These are phyloP conservation scores for Spinus pinus DNA, from an alignment of 2,797 vertebrate genomes.

Conservation along the genomic window DNA sequence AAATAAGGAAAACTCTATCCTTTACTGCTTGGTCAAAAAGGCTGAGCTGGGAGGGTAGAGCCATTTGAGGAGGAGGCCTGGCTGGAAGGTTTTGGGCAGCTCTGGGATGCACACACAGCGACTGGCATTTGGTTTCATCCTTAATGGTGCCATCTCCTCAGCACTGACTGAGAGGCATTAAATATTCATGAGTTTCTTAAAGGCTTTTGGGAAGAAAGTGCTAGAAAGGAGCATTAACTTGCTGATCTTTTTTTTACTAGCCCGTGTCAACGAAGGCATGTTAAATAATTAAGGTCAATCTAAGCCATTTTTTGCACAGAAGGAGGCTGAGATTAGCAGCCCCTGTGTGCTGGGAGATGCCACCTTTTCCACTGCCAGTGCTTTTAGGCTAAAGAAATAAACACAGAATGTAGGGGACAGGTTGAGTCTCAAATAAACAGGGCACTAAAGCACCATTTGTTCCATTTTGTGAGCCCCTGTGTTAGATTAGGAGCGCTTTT, in stretches of 20 bases:
- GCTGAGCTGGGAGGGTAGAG: not conserved
- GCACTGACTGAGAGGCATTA: conserved; percentile 44
- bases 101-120: not conserved
- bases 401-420: not conserved
- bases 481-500: not conserved
- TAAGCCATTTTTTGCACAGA: conserved; percentile 35
- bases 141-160: conserved; percentile 55
- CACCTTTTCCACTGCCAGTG: not conserved
- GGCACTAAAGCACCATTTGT: not conserved
- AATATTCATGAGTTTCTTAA: conserved; percentile 73
- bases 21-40: not conserved
- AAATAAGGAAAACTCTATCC: not conserved
- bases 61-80: not conserved
- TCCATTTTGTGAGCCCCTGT: not conserved
- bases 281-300: conserved; percentile 72
- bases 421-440: not conserved
- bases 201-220: conserved; percentile 63
- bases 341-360: not conserved
- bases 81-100: not conserved
- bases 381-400: not conserved
- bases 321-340: conserved; percentile 20
- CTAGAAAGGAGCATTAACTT: conserved; percentile 57
- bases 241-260: conserved; percentile 44
- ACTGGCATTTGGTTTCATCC: conserved; percentile 48
- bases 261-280: not conserved